phyloP scores from a whole-genome alignment of 2,113 vertebrate genomes.

The Bubalus kerabau region DNA sequence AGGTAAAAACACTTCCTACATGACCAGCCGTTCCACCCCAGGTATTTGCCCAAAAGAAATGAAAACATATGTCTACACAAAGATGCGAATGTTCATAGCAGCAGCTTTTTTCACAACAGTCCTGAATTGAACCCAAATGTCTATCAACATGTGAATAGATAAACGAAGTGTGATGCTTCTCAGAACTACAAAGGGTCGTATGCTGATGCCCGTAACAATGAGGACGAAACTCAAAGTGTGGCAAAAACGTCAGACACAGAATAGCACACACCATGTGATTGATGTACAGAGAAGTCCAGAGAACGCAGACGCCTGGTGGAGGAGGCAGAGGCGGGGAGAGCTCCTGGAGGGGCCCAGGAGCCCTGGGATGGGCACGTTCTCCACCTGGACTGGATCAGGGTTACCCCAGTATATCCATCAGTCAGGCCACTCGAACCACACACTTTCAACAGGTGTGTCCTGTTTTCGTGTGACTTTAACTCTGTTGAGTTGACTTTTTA shows the following conservation, averaged over 20 bases:
- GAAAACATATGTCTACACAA: no score
- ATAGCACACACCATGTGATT: fast-evolving
- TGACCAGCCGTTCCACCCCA: fast-evolving
- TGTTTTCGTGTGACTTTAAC: background rate
- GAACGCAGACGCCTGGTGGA: background rate
- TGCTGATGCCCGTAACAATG: background rate
- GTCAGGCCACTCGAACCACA: background rate
- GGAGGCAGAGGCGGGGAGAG: background rate
- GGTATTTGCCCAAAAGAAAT: background rate
- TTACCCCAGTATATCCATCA: background rate
- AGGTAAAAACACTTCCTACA: background rate
- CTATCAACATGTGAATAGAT: background rate
- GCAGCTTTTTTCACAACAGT: background rate
- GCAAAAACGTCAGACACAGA: background rate
- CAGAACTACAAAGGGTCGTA: background rate
- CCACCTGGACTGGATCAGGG: fast-evolving
- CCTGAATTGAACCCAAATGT: background rate
- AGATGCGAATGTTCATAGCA: background rate
- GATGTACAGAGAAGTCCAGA: background rate
- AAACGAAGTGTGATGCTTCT: background rate
- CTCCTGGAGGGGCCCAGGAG: background rate
- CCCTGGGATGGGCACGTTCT: background rate
- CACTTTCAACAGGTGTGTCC: background rate
- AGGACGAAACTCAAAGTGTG: background rate
- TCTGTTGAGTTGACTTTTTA: background rate